Percentiles rank a stretch among this genome's conserved stretches.
Conservation (phyloP, 2,888 invertebrate genomes). For the Zaprionus bogoriensis region DNA sequence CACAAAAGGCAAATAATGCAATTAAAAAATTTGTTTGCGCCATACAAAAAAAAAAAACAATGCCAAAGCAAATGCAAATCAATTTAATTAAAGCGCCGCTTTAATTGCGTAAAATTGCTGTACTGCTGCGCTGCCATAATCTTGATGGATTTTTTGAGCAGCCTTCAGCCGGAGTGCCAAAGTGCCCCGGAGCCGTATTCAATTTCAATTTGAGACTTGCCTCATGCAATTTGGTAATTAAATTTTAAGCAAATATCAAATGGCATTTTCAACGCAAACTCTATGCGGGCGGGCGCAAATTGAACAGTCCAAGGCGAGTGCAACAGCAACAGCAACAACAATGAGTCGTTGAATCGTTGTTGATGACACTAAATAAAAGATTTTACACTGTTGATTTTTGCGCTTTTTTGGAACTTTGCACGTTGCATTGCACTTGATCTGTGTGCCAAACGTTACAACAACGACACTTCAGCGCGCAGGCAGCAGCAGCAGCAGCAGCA, state of each 20-base stretch:
- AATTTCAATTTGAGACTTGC: neutral
- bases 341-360: constrained; percentile 50
- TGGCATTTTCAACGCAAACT: constrained; percentile 42
- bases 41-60: constrained; percentile 51
- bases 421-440: constrained; percentile 79
- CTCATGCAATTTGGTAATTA: constrained; percentile 66
- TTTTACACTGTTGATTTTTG: constrained; percentile 77
- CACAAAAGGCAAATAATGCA: constrained; percentile 42
- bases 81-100: constrained; percentile 59
- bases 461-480: constrained; percentile 63
- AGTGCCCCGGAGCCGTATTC: neutral
- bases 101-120: constrained; percentile 21
- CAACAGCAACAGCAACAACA: constrained; percentile 1
- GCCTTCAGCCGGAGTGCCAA: neutral
- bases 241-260: constrained; percentile 67
- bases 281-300: constrained; percentile 61
- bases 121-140: constrained; percentile 18
- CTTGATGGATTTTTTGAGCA: constrained; percentile 6
- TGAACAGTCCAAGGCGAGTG: constrained; percentile 29
- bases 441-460: constrained; percentile 77
- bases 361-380: constrained; percentile 78
- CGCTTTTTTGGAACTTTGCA: constrained; percentile 76
- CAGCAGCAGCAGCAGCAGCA: constrained; percentile 31
- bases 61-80: constrained; percentile 52
- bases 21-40: constrained; percentile 44